Evolutionary conservation across 2,797 vertebrate species (phyloP).

Genomic region (Sardinella longiceps): DNA sequence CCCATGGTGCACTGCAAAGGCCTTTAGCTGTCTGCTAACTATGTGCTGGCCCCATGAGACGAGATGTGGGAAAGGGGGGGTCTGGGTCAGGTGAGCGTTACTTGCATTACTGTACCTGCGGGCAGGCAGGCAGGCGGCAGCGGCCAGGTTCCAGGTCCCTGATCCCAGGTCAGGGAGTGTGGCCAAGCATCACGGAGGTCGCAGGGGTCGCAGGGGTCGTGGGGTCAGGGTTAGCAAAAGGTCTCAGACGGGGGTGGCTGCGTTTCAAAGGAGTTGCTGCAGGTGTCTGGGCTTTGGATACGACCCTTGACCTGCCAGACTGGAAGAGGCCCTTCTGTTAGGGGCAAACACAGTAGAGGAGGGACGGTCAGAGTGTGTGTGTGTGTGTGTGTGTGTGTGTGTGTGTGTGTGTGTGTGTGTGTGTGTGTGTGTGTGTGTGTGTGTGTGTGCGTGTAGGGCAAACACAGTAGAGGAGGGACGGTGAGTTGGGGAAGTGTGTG

Average conservation of each 20-base stretch:
- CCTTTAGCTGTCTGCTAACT: not conserved
- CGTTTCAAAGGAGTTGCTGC: not conserved
- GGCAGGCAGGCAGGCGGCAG: no score
- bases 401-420: not conserved
- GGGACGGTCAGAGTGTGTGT: not conserved
- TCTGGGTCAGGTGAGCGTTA: not conserved
- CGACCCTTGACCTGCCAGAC: not conserved
- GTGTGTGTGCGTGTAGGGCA: not conserved
- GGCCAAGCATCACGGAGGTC: no score
- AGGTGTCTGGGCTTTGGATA: constrained; percentile 15
- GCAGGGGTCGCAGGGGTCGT: not conserved
- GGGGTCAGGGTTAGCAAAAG: not conserved
- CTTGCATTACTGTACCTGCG: not conserved
- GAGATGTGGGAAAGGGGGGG: not conserved
- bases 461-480: no score
- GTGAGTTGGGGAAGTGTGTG: no score
- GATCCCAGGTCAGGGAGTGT: not conserved
- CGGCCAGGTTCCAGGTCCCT: not conserved
- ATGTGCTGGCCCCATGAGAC: not conserved
- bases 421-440: not conserved
- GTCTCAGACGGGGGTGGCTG: not conserved
- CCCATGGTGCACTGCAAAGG: not conserved
- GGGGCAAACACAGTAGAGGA: not conserved
- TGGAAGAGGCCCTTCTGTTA: constrained; percentile 1
- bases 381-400: not conserved